phyloP scores from a whole-genome alignment of 2,797 vertebrate genomes.

The Enteromius treurensis region DNA sequence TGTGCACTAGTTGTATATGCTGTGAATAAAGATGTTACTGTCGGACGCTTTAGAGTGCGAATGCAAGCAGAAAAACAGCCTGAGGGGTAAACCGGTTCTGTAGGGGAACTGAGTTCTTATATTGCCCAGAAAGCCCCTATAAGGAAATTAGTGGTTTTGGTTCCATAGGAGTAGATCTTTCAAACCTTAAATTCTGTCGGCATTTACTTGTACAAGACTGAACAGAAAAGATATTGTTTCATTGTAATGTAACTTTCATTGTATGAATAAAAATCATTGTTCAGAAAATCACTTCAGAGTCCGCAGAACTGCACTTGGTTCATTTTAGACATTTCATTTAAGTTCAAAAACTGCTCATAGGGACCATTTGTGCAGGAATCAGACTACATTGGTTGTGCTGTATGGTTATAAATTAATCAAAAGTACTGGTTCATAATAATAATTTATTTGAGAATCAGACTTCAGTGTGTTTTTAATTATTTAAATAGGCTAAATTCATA shows the following conservation, averaged over 20 bases:
- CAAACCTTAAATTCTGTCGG: neutral
- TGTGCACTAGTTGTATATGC: neutral
- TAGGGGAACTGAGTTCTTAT: neutral
- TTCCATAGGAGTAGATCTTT: neutral
- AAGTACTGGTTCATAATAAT: neutral
- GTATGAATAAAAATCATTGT: neutral
- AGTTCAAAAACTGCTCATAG: neutral
- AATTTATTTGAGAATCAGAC: neutral
- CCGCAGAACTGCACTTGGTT: neutral
- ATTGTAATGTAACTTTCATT: neutral
- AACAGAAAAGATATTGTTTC: neutral
- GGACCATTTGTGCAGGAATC: neutral
- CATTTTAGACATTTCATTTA: neutral
- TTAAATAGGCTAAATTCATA: neutral
- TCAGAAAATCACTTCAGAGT: neutral
- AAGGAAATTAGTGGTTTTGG: neutral
- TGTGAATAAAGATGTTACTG: neutral
- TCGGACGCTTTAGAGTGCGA: neutral
- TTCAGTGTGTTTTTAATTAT: neutral
- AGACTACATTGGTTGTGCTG: neutral
- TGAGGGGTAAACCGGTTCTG: neutral
- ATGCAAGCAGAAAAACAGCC: neutral
- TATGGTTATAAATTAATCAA: neutral
- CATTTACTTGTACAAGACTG: neutral
- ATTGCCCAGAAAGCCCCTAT: neutral